Evolutionary conservation across 1,140 invertebrate genomes (phyloP).

Genomic region (Lineus longissimus): DNA sequence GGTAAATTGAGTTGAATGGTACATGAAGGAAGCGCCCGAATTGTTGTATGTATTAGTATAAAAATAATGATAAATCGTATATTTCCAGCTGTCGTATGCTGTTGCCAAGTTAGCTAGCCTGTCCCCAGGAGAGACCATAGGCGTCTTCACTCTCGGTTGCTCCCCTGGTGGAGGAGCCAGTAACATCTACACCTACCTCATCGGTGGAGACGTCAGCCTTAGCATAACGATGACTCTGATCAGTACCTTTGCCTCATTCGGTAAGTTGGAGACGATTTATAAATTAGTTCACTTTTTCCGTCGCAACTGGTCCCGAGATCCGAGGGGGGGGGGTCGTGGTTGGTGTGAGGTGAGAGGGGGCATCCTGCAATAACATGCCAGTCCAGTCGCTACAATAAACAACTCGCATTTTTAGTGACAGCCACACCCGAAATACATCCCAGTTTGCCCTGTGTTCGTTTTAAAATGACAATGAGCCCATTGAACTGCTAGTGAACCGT

Average conservation of each 20-base stretch:
- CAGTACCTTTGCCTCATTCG: conserved; percentile 77
- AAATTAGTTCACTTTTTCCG: conserved; percentile 10
- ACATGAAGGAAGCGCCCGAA: no score
- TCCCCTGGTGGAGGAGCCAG: conserved; percentile 88
- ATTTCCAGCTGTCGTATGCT: conserved; percentile 16
- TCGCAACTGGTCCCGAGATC: not conserved
- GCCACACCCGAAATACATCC: not conserved
- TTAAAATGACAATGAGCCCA: not conserved
- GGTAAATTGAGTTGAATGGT: no score
- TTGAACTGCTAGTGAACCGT: no score
- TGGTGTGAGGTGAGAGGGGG: no score
- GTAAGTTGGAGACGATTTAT: conserved; percentile 57
- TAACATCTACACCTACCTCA: conserved; percentile 89
- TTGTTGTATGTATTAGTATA: no score
- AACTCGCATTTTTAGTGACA: not conserved
- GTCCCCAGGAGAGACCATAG: conserved; percentile 56
- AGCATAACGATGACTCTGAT: conserved; percentile 91
- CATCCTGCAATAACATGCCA: not conserved
- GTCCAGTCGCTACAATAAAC: no score
- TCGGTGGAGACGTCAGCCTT: conserved; percentile 83
- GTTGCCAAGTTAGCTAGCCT: conserved; percentile 11
- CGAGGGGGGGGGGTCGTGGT: not conserved
- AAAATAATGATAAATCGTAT: not conserved
- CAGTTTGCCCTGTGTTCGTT: not conserved
- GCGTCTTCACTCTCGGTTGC: conserved; percentile 87